Evolutionary conservation across 2,888 invertebrate species (phyloP), one percentile per base, ranked within the genome.

Genomic region (Agriopis aurantiaria): DNA sequence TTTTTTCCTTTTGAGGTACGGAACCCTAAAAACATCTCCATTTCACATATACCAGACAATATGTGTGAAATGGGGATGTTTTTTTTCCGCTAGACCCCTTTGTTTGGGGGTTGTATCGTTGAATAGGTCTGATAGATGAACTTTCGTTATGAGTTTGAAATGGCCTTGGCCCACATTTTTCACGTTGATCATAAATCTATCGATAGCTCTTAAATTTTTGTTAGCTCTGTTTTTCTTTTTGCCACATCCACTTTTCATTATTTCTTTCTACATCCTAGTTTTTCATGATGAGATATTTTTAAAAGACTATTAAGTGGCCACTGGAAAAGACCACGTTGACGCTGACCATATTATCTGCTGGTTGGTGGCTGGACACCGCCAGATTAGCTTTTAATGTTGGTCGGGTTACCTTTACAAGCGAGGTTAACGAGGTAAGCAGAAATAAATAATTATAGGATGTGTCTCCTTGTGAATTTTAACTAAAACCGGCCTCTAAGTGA

Each of bases 311-410:
- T 58, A 58, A 1, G 52, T 33, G 63, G 63, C 68, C 59, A 8
- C 48, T 11, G 41, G 12, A 59, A 58, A 68, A 59, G 48, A 40
- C 53, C 59, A 23, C 59, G 59, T 59, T 53, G 43, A 64, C 55
- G 49, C 68, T 48, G 63, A 59, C 68, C 53, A 12, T 51, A 17
- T 57, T 56, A 57, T 67, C 63, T 56, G 62, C n/a, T 33, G 12
- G 48, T 33, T 17, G 49, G 11, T 14, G 43, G 49, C 46, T 68
- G 62, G 8, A 8, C 52, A 23, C 51, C n/a, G 57, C 46, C 10
- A 68, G 57, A 68, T 68, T 63, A 68, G 68, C 68, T 57, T 63
- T 58, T 68, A 62, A 63, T 59, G 52, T 40, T 58, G 58, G 63
- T 58, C 52, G 58, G 52, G 40, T 63, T 46, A 57, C 57, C 33